Percentiles rank a stretch among this genome's conserved stretches.
Evolutionary conservation across 2,888 invertebrate genomes (phyloP).

Genomic region (Limnephilus lunatus): DNA sequence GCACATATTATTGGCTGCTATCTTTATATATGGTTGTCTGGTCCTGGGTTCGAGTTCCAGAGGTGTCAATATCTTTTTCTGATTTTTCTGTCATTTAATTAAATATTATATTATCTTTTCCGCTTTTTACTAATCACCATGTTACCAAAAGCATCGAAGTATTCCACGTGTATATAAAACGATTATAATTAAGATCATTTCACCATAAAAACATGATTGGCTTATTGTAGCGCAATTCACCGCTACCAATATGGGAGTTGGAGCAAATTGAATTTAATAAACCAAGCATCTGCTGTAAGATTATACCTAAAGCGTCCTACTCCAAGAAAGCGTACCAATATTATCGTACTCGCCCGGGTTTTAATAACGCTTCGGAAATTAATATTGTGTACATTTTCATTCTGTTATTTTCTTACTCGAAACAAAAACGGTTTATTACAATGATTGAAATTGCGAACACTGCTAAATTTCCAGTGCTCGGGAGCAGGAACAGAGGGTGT

Average conservation of each 20-base stretch:
- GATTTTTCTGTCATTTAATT: no score
- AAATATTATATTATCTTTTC: no score
- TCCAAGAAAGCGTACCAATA: no score
- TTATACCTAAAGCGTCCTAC: not conserved
- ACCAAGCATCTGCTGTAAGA: not conserved
- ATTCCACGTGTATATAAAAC: not conserved
- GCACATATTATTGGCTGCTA: no score
- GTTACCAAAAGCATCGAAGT: no score
- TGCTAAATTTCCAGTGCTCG: not conserved
- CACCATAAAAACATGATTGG: not conserved
- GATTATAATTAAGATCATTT: not conserved
- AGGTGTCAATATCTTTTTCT: no score
- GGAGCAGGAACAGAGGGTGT: not conserved
- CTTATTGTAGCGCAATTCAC: not conserved
- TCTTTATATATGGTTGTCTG: no score
- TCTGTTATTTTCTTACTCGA: not conserved
- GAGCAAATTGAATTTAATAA: slow-evolving; percentile 1
- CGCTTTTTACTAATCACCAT: no score
- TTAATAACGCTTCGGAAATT: not conserved
- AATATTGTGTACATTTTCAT: not conserved
- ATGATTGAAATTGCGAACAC: not conserved
- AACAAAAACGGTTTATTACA: not conserved
- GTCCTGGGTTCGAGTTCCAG: no score
- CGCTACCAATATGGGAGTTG: not conserved
- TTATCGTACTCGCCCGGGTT: not conserved